Percentiles rank a stretch among this genome's conserved stretches.
These are phyloP conservation scores for Drosophila triauraria DNA, from an alignment of 1,140 invertebrate genomes.

Conservation along the genomic window DNA sequence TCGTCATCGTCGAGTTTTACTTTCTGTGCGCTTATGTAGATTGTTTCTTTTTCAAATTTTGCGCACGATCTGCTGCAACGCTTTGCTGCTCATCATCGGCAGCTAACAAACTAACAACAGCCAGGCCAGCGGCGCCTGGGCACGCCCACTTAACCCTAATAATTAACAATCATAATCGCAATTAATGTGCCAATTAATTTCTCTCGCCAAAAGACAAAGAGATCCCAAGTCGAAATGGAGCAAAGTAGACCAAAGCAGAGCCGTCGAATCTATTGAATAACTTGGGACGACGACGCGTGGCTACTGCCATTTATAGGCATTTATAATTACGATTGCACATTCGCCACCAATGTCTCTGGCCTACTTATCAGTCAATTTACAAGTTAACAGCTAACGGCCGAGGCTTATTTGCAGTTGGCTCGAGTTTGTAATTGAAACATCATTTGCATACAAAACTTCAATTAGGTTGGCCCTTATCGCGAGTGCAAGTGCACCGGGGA, in stretches of 20 bases:
- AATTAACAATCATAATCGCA: constrained; percentile 62
- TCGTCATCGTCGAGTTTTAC: constrained; percentile 70
- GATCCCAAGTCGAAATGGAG: constrained; percentile 11
- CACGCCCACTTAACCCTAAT: constrained; percentile 76
- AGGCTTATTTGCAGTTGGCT: constrained; percentile 29
- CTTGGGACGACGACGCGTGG: constrained; percentile 34
- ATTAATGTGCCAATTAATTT: constrained; percentile 64
- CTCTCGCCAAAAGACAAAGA: constrained; percentile 29
- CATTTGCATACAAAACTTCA: constrained; percentile 54
- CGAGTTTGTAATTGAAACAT: constrained; percentile 21
- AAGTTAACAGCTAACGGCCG: constrained; percentile 22
- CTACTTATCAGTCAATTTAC: constrained; percentile 28
- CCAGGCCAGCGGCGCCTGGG: constrained; percentile 19
- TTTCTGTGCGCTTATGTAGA: constrained; percentile 60
- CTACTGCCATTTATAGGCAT: constrained; percentile 16
- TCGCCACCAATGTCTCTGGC: constrained; percentile 25
- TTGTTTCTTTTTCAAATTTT: constrained; percentile 79
- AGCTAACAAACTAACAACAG: constrained; percentile 25
- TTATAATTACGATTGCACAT: constrained; percentile 7
- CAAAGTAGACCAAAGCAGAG: constrained; percentile 23
- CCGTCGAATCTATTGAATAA: constrained; percentile 43
- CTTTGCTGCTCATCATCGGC: constrained; percentile 60
- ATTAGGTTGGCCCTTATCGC: constrained; percentile 18
- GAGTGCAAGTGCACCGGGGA: constrained; percentile 1
- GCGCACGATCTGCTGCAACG: constrained; percentile 82